Evolutionary conservation across 1,140 invertebrate genomes (phyloP), one percentile per base, ranked within the genome.

Genomic region (Radopholus similis): DNA sequence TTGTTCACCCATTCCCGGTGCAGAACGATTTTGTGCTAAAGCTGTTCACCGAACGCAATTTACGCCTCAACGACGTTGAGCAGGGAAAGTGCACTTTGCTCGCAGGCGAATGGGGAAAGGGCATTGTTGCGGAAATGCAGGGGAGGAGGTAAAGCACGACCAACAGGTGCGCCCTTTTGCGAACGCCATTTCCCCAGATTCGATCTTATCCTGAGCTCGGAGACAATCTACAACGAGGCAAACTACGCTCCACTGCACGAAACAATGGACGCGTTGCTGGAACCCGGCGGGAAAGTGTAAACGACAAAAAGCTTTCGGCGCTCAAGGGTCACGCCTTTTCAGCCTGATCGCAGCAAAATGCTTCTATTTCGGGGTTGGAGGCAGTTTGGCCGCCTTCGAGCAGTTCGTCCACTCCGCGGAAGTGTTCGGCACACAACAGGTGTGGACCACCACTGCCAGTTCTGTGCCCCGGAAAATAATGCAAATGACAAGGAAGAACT

Each of bases 191-290:
- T 58, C 42, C 38, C 51, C 21, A 70, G 68, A 23, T 71, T 53
- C 35, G 69, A 68, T 38, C 21, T 38, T 13, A 72, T 72, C n/a
- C 37, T 72, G 5, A 72, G 66, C 18, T 63, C 49, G 2, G 70
- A 72, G 21, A 72, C 70, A 8, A 72, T 72, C 47, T 72, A 72
- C 28, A 62, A 71, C 37, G 68, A 73, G 32, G 13, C 37, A n/a
- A 60, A 72, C 53, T 72, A 72, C 58, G 32, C 47, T 2, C n/a
- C 35, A 21, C 58, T 72, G 11, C 70, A 73, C 56, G 18, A 64
- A 32, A 34, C 40, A 57, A 64, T 72, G 59, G 55, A 72, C 35
- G 8, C 30, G 13, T 18, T 57, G 11, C 55, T 72, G 51, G 35
- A 38, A 26, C 37, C 32, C 34, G 35, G 47, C 15, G 70, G 68